A percentile compares a stretch with the other conserved stretches of the same genome.
phyloP scores from a whole-genome alignment of 2,113 vertebrate species.

The Pundamilia nyererei region DNA sequence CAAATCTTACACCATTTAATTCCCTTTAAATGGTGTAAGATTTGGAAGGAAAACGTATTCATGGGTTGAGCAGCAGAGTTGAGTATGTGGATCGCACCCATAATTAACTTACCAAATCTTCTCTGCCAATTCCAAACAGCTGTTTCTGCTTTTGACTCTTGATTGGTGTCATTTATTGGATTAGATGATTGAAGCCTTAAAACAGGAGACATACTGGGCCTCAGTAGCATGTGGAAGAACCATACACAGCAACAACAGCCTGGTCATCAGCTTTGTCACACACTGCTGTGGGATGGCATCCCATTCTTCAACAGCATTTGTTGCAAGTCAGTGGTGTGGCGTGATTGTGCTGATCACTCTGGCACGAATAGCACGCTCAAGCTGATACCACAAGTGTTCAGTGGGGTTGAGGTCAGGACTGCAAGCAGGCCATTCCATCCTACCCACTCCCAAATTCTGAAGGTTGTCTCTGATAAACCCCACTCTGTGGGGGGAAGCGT shows the following conservation, averaged over 20 bases:
- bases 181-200: background rate
- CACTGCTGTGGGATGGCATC: background rate
- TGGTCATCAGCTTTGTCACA: background rate
- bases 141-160: background rate
- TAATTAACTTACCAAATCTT: background rate
- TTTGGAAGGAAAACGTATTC: background rate
- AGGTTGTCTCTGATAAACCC: background rate
- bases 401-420: background rate
- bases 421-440: background rate
- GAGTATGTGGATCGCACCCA: background rate
- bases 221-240: background rate
- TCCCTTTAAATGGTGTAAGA: background rate
- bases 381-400: background rate
- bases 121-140: background rate
- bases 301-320: background rate
- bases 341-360: background rate
- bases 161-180: background rate
- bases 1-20: background rate
- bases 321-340: background rate
- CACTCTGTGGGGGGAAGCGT: background rate
- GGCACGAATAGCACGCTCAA: background rate
- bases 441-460: background rate
- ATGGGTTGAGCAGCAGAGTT: rapidly evolving
- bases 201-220: background rate
- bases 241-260: background rate